Evolutionary conservation across 2,888 invertebrate species (phyloP).

Genomic region (Drosophila leonis): DNA sequence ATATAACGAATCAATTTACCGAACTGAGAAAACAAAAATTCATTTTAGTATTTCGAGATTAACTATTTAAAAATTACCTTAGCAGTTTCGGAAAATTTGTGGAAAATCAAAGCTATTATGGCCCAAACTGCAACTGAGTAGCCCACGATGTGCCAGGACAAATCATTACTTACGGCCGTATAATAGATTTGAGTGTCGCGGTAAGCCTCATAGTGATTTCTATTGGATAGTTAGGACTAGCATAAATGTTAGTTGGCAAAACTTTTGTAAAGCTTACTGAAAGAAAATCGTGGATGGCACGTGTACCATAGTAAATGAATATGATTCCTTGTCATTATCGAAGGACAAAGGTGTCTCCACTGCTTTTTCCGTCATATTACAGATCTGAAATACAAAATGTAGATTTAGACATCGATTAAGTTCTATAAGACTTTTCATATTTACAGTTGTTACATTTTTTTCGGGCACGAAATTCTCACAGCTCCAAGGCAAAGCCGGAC

Average conservation of each 20-base stretch:
- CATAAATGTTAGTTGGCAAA: not conserved
- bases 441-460: slow-evolving; percentile 47
- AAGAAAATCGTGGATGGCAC: slow-evolving; percentile 76
- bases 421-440: not conserved
- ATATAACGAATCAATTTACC: slow-evolving; percentile 72
- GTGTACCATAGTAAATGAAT: slow-evolving; percentile 21
- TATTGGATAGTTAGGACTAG: not conserved
- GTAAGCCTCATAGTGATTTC: slow-evolving; percentile 29
- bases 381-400: slow-evolving; percentile 33
- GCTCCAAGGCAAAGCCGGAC: slow-evolving; percentile 91
- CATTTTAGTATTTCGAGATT: not conserved
- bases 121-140: slow-evolving; percentile 67
- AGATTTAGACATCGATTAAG: rapidly evolving
- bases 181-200: rapidly evolving
- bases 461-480: slow-evolving; percentile 87
- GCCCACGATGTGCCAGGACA: slow-evolving; percentile 75
- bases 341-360: not conserved
- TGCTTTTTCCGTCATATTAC: slow-evolving; percentile 30
- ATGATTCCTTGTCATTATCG: not conserved
- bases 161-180: not conserved
- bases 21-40: slow-evolving; percentile 59
- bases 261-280: slow-evolving; percentile 44
- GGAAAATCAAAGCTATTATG: slow-evolving; percentile 64
- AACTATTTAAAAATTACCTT: slow-evolving; percentile 42
- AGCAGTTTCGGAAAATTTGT: slow-evolving; percentile 63